Percentiles rank a stretch among this genome's conserved stretches.
These are phyloP conservation scores for Notolepis coatsorum DNA, from an alignment of 2,797 vertebrate genomes.

Conservation along the genomic window DNA sequence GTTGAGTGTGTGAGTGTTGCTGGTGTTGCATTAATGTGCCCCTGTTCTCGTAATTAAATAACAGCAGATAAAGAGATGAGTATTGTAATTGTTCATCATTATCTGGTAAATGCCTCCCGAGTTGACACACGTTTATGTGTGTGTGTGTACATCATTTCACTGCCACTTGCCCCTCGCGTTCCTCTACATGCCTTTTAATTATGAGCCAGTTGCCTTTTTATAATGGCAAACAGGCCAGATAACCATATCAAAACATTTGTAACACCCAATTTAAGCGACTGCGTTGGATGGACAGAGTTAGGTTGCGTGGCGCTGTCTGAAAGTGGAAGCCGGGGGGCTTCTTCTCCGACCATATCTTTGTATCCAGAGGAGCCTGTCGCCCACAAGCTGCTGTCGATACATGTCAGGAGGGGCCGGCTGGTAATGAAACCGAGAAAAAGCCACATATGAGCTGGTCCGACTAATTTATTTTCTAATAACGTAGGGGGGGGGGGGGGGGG, in stretches of 20 bases:
- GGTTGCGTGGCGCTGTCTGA: background rate
- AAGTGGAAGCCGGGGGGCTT: conserved; percentile 6
- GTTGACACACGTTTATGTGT: conserved; percentile 9
- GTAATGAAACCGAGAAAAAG: conserved; percentile 15
- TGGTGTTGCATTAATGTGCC: conserved; percentile 24
- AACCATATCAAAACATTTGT: conserved; percentile 7
- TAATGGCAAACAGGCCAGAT: conserved; percentile 5
- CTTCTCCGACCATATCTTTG: background rate
- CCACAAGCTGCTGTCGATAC: conserved; percentile 10
- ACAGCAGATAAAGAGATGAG: conserved; percentile 65
- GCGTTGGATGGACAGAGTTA: conserved; percentile 3
- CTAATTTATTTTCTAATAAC: no score
- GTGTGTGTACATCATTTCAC: conserved; percentile 7
- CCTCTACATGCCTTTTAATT: background rate
- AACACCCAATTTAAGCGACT: conserved; percentile 1
- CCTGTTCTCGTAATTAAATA: conserved; percentile 69
- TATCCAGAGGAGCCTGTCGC: background rate
- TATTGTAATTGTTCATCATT: conserved; percentile 71
- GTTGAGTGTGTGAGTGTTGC: conserved; percentile 12
- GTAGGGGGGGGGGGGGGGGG: conserved; percentile 6
- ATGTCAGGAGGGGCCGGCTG: conserved; percentile 14
- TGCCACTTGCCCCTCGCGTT: conserved; percentile 6
- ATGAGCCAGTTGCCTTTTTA: conserved; percentile 17
- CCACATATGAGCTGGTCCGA: no score
- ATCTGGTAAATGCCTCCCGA: conserved; percentile 54